Evolutionary conservation across 2,797 vertebrate species (phyloP), one percentile per base, ranked within the genome.

Genomic region (Sibirionetta formosa): DNA sequence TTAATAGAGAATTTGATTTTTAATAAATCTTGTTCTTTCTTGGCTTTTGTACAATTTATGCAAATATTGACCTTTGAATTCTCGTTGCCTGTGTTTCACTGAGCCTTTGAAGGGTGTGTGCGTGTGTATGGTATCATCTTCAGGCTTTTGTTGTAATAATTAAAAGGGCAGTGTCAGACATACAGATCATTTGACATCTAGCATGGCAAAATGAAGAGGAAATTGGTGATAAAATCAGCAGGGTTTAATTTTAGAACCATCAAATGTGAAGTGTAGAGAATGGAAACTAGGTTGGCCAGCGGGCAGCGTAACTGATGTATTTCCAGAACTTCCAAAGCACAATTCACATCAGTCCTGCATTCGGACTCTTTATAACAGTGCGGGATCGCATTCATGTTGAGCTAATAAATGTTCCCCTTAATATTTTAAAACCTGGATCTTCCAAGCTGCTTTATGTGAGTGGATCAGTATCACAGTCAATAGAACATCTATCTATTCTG

Each of bases 41-140:
- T 96, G 90, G 90, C 88, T 85, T 90, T 97, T 96, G 90, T 95
- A 93, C 87, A 80, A 57, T 92, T 96, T 96, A 96, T 96, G 95
- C 95, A 97, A 92, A 97, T 95, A 70, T 11, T 96, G 97, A 97
- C 97, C 97, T 98, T 98, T 93, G 88, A 90, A 72, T 95, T 90
- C 91, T 94, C 60, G 24, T 83, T 87, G n/a, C 71, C 53, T 71
- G 11, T 53, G 71, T 76, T 86, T 68, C 68, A 64, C n/a, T 66
- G 88, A 90, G 73, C 68, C 44, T 50, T 56, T 66, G 72, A 88
- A 68, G 46, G 48, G 60, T 35, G 22, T 35, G 53, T 44, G 48
- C 31, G 35, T 58, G 27, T 71, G 66, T 48, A 10, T 35, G 50
- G 50, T 65, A 50, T 76, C 77, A 61, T 68, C 66, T 86, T 81